These are phyloP conservation scores for Fukomys damarensis DNA, from an alignment of 2,113 vertebrate genomes.

Conservation along the genomic window DNA sequence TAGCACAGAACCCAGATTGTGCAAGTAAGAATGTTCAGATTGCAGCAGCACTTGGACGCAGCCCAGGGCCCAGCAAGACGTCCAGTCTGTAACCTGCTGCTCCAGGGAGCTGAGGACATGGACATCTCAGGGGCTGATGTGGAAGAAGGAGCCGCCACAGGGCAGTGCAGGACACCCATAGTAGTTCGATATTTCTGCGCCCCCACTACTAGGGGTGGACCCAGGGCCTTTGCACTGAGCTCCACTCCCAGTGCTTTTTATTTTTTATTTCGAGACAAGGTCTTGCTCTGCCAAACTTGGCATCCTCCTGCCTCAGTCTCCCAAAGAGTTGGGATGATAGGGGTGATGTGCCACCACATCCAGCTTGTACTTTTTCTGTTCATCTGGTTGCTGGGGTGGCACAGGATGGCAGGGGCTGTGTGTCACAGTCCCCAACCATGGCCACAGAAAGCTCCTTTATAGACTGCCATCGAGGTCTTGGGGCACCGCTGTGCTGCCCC, in stretches of 20 bases:
- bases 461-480: background rate
- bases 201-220: background rate
- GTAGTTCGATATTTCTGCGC: too few relatives aligned
- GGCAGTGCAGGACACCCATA: background rate
- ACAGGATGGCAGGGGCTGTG: background rate
- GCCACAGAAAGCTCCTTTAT: background rate
- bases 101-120: background rate
- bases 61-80: background rate
- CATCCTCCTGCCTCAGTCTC: background rate
- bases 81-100: background rate
- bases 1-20: background rate
- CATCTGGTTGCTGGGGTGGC: background rate
- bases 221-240: background rate
- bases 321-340: background rate
- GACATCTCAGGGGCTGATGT: too few relatives aligned
- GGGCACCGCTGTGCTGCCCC: background rate
- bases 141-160: rapidly evolving
- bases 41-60: background rate
- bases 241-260: background rate
- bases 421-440: background rate
- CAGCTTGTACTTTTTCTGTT: background rate
- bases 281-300: background rate
- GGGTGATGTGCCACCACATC: background rate
- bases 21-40: background rate
- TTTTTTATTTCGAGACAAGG: background rate